Base-by-base conservation (phyloP, 2,797 vertebrate species). In the Mycteria americana region DNA sequence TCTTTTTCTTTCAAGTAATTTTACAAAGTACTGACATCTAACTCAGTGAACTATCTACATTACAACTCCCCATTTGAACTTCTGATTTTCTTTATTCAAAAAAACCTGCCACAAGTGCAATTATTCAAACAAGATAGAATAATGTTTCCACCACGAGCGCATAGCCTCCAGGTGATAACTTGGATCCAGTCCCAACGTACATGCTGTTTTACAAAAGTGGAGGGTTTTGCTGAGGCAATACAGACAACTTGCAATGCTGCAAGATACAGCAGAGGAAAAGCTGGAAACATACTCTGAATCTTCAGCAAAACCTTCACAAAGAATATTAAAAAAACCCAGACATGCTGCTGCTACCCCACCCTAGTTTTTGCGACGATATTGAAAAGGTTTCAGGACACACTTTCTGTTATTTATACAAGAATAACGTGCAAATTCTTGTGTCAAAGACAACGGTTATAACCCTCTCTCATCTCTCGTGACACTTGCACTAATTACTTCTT, bases 1-100 rank as follows among this genome's bases (percentile, higher is more conserved):
- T 77, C 88, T 83, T 48, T 94, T 89, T 88, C 56, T 85, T 89
- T 91, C 73, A 80, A 88, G 39, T 72, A 81, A 80, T 85, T 85
- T 91, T 88, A 91, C 57, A 69, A 77, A 85, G 30, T 54, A 83
- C n/a, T 89, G 80, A 91, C 27, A 87, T 43, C 35, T 85, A 82
- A 74, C 33, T 82, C 67, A 18, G 46, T 50, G 51, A 93, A 64
- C 53, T 50, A 35, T 56, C 59, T 89, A 45, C 14, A 72, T 46
- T 88, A 83, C 39, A 94, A 46, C 53, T 79, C 45, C 22, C 28
- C 27, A 39, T 57, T 28, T 89, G 60, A 94, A 92, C 57, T 68
- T 48, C 14, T 57, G 17, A n/a, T 85, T 77, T 91, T 85, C 46
- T 94, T 76, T 63, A 73, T 67, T 84, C 11, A 59, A 51, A 60